Conservation (phyloP, 2,888 invertebrate species). For the Melanophora roralis region DNA sequence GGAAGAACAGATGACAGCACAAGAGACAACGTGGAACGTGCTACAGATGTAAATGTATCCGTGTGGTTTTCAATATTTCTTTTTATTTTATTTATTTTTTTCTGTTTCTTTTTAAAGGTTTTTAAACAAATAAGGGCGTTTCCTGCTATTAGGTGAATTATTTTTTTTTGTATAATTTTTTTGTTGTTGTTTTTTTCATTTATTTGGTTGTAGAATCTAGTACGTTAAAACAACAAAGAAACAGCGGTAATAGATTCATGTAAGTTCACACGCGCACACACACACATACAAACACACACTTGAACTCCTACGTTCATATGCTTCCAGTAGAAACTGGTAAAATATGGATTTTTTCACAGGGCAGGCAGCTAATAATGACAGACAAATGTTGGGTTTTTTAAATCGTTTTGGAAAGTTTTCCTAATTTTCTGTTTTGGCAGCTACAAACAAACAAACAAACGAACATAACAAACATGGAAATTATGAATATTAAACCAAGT, state of each 20-base stretch:
- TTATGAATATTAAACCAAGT: no score
- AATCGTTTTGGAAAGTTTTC: constrained; percentile 11
- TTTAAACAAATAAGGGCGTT: constrained; percentile 59
- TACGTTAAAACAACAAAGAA: constrained; percentile 31
- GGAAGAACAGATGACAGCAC: constrained; percentile 39
- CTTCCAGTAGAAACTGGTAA: constrained; percentile 16
- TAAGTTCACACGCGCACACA: not conserved
- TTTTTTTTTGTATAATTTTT: not conserved
- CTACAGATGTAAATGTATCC: not conserved
- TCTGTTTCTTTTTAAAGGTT: constrained; percentile 40
- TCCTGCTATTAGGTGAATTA: constrained; percentile 56
- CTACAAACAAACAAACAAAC: no score
- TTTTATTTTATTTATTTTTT: no score
- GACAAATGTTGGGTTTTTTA: constrained; percentile 27
- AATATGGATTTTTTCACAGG: constrained; percentile 42
- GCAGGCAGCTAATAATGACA: constrained; percentile 39
- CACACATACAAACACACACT: not conserved
- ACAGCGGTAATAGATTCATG: constrained; percentile 24
- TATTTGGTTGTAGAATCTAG: no score
- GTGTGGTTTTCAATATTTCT: constrained; percentile 12
- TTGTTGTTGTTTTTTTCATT: constrained; percentile 10
- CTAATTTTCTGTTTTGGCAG: constrained; percentile 1
- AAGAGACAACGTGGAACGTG: constrained; percentile 44
- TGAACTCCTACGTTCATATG: no score
- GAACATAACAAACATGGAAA: no score